Percentiles rank a stretch among this genome's conserved stretches.
Conservation (phyloP, 2,797 vertebrate genomes). For the Otolemur crassicaudatus region DNA sequence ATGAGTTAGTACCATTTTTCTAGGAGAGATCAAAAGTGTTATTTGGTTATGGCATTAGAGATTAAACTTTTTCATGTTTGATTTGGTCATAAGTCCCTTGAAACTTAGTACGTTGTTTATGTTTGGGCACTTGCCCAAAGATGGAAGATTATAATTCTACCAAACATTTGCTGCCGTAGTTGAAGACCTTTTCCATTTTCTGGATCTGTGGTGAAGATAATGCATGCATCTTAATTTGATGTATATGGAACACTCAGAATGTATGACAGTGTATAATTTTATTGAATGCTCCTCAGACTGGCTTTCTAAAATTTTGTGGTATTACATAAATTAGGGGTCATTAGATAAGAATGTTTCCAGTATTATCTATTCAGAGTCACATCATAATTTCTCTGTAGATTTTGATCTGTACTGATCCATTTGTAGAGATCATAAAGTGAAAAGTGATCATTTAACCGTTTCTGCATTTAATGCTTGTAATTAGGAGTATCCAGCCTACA, state of each 20-base stretch:
- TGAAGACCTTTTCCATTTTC: slow-evolving; percentile 9
- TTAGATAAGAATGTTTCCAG: not conserved
- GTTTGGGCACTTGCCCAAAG: not conserved
- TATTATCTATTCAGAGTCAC: not conserved
- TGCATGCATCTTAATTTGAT: not conserved
- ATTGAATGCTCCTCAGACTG: not conserved
- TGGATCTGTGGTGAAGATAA: not conserved
- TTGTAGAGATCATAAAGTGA: not conserved
- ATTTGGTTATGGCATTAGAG: not conserved
- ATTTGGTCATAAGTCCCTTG: not conserved
- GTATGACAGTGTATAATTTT: not conserved
- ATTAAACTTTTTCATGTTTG: not conserved
- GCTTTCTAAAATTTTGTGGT: not conserved
- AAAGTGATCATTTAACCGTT: not conserved
- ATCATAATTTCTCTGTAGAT: not conserved
- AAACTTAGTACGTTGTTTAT: not conserved
- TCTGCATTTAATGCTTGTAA: not conserved
- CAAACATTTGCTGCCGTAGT: not conserved
- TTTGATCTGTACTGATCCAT: not conserved
- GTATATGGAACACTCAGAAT: not conserved
- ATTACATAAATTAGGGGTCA: not conserved
- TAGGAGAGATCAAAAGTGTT: not conserved
- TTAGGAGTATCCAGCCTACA: no score
- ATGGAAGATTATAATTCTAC: not conserved
- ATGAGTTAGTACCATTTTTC: not conserved